Evolutionary conservation across 2,113 vertebrate genomes (phyloP).

Genomic region (Thalassarche chlororhynchos): DNA sequence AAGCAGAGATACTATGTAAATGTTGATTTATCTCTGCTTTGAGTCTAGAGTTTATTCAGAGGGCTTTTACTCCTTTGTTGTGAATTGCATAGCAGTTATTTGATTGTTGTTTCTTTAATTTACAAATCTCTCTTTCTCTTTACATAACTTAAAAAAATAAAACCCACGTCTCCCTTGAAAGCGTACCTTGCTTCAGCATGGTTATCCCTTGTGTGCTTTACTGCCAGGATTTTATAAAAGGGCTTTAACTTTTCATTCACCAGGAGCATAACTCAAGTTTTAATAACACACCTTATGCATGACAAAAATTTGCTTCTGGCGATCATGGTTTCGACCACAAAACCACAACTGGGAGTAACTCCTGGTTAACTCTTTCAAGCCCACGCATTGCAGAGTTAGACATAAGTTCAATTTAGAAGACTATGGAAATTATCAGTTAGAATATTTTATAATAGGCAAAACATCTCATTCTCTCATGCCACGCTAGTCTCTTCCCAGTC

Average conservation of each 20-base stretch:
- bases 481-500: not conserved
- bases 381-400: slow-evolving; percentile 25
- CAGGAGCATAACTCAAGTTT: slow-evolving; percentile 78
- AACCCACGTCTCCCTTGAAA: not conserved
- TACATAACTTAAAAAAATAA: not conserved
- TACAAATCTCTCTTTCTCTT: slow-evolving; percentile 52
- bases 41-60: slow-evolving; percentile 46
- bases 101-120: slow-evolving; percentile 47
- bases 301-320: slow-evolving; percentile 87
- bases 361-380: slow-evolving; percentile 80
- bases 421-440: slow-evolving; percentile 24
- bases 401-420: not conserved
- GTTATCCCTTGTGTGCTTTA: slow-evolving; percentile 52
- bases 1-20: slow-evolving; percentile 11
- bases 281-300: slow-evolving; percentile 84
- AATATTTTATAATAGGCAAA: slow-evolving; percentile 39
- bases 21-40: slow-evolving; percentile 39
- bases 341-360: slow-evolving; percentile 81
- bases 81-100: not conserved
- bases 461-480: not conserved
- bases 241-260: slow-evolving; percentile 84
- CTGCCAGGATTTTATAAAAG: slow-evolving; percentile 73
- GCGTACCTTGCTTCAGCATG: not conserved
- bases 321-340: slow-evolving; percentile 87
- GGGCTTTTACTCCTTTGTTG: slow-evolving; percentile 2